Base-by-base conservation (phyloP, 64 coral and sea anemone genomes). In the Actinia equina region DNA sequence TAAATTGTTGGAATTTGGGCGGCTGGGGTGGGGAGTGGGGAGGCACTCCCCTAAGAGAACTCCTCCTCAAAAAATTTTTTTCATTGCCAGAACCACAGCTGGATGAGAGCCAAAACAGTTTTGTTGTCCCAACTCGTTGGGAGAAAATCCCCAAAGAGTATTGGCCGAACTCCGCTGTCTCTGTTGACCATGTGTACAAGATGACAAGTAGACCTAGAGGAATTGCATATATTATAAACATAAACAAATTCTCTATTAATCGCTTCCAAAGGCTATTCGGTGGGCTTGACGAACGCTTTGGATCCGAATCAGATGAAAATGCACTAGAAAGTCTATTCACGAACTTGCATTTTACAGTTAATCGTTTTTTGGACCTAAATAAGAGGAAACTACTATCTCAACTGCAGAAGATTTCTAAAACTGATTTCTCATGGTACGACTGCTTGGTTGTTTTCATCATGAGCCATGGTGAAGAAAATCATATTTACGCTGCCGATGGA, bases 401-500 rank as follows among this genome's bases (percentile, higher is more conserved):
- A 5, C 61, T 84, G 30, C 60, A 88, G 65, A 18, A 80, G 6
- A 52, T 70, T 11, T 82, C 84, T 56, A 12, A 59, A 6, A 6
- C 19, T 0, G 53, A 95, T 25, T 83, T 89, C 89, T 82, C 64
- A 13, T 0, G 3, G 0, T 89, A 89, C 46, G 62, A 95, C 42
- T 88, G 89, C 11, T 92, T 95, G 89, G 94, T 89, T 23, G 64
- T 95, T 14, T 95, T 89, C 16, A 82, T 95, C 10, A 95, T 95
- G 94, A 95, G 94, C 58, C 94, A 95, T 78, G 94, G 94, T 1
- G 23, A 92, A 41, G 89, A 87, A 6, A 86, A 88, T 0, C 15
- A 63, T 15, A 81, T 95, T 84, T 80, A 89, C 9, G 89, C 89
- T 1, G 42, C 59, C 3, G 94, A 95, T 79, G 94, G 94, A 15